A percentile compares a stretch with the other conserved stretches of the same genome.
Evolutionary conservation across 1,140 invertebrate genomes (phyloP).

Genomic region (Neuroterus valhalla): DNA sequence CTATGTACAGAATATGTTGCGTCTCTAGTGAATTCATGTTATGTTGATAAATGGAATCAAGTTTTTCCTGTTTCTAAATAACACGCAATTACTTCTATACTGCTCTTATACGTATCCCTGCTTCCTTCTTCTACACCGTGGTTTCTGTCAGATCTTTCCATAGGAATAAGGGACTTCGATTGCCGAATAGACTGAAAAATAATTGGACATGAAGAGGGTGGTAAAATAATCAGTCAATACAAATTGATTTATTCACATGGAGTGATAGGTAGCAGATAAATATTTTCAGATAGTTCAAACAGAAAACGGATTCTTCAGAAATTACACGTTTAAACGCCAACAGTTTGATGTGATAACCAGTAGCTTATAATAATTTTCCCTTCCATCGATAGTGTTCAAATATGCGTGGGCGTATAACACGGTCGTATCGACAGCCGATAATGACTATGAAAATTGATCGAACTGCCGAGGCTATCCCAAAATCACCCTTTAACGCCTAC

Average conservation of each 20-base stretch:
- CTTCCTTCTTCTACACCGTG: too few species aligned
- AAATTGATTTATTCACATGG: not conserved
- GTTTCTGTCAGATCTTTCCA: too few species aligned
- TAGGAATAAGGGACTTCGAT: too few species aligned
- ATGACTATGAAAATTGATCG: constrained; percentile 43
- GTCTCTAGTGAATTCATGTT: too few species aligned
- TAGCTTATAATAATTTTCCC: constrained; percentile 16
- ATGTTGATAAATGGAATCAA: too few species aligned
- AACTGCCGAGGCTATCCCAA: constrained; percentile 10
- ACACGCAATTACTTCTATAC: too few species aligned
- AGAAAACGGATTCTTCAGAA: not conserved
- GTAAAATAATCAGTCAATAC: too few species aligned
- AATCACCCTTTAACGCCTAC: constrained; percentile 14
- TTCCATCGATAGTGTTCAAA: constrained; percentile 2
- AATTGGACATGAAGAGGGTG: too few species aligned
- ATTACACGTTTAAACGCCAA: constrained; percentile 2
- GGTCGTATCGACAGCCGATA: constrained; percentile 12
- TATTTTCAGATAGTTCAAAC: not conserved
- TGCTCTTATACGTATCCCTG: too few species aligned
- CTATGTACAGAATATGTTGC: too few species aligned
- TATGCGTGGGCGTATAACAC: not conserved
- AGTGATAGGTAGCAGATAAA: not conserved
- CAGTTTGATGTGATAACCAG: not conserved
- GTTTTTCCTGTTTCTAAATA: too few species aligned
- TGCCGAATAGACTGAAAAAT: too few species aligned